phyloP scores from a whole-genome alignment of 2,113 vertebrate genomes.

The Amblyopsis rosae region DNA sequence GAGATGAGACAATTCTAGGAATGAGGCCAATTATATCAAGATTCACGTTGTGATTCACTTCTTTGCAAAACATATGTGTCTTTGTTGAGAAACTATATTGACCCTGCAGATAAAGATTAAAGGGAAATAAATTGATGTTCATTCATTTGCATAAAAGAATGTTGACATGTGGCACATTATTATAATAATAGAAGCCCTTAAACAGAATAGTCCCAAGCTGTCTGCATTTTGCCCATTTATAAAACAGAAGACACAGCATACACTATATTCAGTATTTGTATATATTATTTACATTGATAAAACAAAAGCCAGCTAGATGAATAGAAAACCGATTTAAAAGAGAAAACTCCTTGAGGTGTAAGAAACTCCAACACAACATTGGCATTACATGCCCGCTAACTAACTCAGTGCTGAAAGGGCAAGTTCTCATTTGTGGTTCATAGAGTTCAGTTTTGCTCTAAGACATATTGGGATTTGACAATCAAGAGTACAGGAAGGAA shows the following conservation, averaged over 20 bases:
- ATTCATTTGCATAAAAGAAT: not conserved
- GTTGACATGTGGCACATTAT: not conserved
- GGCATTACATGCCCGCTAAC: constrained; percentile 11
- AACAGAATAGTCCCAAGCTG: too few relatives aligned
- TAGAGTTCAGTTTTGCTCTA: constrained; percentile 1
- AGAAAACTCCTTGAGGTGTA: constrained; percentile 16
- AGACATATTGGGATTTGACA: constrained; percentile 7
- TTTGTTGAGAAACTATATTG: not conserved
- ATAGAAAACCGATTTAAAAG: constrained; percentile 5
- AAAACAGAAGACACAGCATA: not conserved
- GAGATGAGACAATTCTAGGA: too few relatives aligned
- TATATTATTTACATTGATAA: not conserved
- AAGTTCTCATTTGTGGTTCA: constrained; percentile 14
- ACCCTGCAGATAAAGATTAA: not conserved
- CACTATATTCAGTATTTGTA: too few relatives aligned
- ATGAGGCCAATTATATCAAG: not conserved
- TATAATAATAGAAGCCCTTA: too few relatives aligned
- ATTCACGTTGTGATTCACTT: not conserved
- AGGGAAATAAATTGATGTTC: not conserved
- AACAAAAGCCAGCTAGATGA: constrained; percentile 7
- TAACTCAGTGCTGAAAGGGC: constrained; percentile 26
- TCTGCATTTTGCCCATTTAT: not conserved
- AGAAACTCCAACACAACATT: constrained; percentile 23
- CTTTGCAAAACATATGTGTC: constrained; percentile 2
- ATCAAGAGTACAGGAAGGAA: not conserved